A percentile compares a stretch with the other conserved stretches of the same genome.
Evolutionary conservation across 2,113 vertebrate genomes (phyloP).

Genomic region (Mus musculus): GRCm39 chr2:27602501-27603000

Average conservation of each 20-base stretch:
- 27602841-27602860: neutral
- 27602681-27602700: neutral
- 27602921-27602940: too few species aligned
- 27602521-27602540: too few species aligned
- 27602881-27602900: neutral
- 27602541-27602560: fast-evolving
- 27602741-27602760: neutral
- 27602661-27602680: neutral
- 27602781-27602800: fast-evolving
- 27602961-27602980: neutral
- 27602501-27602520: neutral
- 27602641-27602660: neutral
- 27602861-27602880: neutral
- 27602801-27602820: neutral
- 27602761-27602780: neutral
- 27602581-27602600: fast-evolving
- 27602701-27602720: neutral
- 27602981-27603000: neutral
- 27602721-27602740: neutral
- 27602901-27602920: neutral
- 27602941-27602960: neutral
- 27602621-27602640: neutral
- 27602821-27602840: neutral
- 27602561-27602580: neutral
- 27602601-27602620: neutral